Conservation (phyloP, 2,888 invertebrate genomes). For the Pseudanteris insignis region DNA sequence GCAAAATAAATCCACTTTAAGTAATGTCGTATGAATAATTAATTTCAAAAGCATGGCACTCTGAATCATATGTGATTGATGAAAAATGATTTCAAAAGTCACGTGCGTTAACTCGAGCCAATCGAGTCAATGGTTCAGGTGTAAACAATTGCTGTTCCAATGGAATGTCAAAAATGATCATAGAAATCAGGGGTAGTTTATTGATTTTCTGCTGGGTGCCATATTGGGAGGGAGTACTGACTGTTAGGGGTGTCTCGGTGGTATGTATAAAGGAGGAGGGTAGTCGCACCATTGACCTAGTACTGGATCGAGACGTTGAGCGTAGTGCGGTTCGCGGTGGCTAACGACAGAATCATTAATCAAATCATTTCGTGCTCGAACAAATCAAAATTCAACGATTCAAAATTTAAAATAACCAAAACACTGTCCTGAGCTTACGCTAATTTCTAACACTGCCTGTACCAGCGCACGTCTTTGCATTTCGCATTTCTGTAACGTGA, state of each 20-base stretch:
- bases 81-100: background rate
- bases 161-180: conserved; percentile 16
- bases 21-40: no score
- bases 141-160: conserved; percentile 8
- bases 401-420: no score
- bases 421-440: no score
- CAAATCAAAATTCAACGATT: no score
- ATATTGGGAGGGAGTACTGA: conserved; percentile 53
- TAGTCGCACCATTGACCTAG: conserved; percentile 66
- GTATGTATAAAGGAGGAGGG: conserved; percentile 63
- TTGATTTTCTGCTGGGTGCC: conserved; percentile 61
- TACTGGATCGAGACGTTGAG: conserved; percentile 60
- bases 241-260: conserved; percentile 58
- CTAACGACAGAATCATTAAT: conserved; percentile 13
- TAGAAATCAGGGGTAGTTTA: conserved; percentile 55
- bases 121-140: conserved; percentile 2
- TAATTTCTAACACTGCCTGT: conserved; percentile 55
- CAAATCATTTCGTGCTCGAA: conserved; percentile 14
- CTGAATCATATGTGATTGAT: background rate
- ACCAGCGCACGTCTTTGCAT: no score
- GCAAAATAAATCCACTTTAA: no score
- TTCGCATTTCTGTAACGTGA: no score
- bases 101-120: background rate
- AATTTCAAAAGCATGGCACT: no score
- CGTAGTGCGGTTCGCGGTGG: conserved; percentile 50